phyloP scores from a whole-genome alignment of 1,140 invertebrate species.

The Drosophila sulfurigaster region DNA sequence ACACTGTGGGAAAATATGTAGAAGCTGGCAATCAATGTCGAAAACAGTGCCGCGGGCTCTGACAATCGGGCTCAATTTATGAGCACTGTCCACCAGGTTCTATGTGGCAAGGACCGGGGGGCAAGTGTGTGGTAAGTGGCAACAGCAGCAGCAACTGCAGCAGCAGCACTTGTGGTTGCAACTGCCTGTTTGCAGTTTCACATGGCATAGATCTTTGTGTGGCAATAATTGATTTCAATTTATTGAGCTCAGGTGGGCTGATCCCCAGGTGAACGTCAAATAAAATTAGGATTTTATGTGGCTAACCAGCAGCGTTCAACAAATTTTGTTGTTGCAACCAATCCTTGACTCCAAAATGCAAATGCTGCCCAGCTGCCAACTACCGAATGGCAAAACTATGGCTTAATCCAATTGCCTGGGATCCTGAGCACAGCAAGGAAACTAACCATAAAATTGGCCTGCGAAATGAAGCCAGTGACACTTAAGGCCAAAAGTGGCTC shows the following conservation, averaged over 20 bases:
- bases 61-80: slow-evolving; percentile 78
- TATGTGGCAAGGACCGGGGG: neutral
- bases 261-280: slow-evolving; percentile 28
- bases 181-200: slow-evolving; percentile 53
- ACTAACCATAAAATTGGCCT: slow-evolving; percentile 43
- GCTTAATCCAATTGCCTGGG: slow-evolving; percentile 13
- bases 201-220: slow-evolving; percentile 73
- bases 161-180: neutral
- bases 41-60: slow-evolving; percentile 72
- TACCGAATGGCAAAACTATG: neutral
- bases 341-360: slow-evolving; percentile 36
- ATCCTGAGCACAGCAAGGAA: slow-evolving; percentile 16
- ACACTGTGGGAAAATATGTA: slow-evolving; percentile 81
- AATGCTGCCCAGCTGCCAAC: neutral
- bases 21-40: slow-evolving; percentile 82
- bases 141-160: slow-evolving; percentile 7
- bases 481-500: slow-evolving; percentile 9
- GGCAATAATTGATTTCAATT: slow-evolving; percentile 83
- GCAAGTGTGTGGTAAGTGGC: neutral
- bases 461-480: slow-evolving; percentile 11
- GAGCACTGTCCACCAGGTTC: slow-evolving; percentile 48
- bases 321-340: slow-evolving; percentile 35
- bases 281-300: slow-evolving; percentile 36
- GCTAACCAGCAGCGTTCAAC: slow-evolving; percentile 27
- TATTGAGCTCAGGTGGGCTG: slow-evolving; percentile 56